Conservation (phyloP, 2,888 invertebrate species). For the Micropterix aruncella region DNA sequence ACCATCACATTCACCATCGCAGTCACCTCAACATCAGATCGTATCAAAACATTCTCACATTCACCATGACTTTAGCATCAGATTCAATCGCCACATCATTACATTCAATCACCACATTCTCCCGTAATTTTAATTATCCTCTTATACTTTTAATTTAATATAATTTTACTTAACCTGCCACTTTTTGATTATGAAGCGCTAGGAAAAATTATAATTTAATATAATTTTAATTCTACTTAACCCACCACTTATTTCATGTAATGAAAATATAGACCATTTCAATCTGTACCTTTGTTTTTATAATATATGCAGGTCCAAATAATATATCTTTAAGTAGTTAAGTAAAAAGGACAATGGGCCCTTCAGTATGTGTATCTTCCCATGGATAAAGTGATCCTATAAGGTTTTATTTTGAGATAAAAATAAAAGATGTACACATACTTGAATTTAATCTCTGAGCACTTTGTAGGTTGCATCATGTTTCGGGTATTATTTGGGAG, state of each 20-base stretch:
- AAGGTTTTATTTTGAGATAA: neutral
- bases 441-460: neutral
- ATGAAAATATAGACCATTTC: neutral
- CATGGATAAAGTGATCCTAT: too few species aligned
- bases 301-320: too few species aligned
- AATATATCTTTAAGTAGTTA: too few species aligned
- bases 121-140: too few species aligned
- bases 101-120: neutral
- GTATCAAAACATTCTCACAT: neutral
- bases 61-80: neutral
- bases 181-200: neutral
- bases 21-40: neutral
- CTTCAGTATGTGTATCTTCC: too few species aligned
- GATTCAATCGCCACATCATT: neutral
- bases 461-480: slow-evolving; percentile 5
- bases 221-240: neutral
- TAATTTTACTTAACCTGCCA: neutral
- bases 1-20: neutral
- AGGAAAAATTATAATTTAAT: neutral
- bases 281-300: too few species aligned
- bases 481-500: slow-evolving; percentile 6
- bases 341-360: too few species aligned
- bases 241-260: neutral
- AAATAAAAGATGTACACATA: neutral
- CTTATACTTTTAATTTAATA: neutral